Percentiles rank a stretch among this genome's conserved stretches.
Evolutionary conservation across 2,888 invertebrate genomes (phyloP).

Genomic region (Dicranocentrus wangi): DNA sequence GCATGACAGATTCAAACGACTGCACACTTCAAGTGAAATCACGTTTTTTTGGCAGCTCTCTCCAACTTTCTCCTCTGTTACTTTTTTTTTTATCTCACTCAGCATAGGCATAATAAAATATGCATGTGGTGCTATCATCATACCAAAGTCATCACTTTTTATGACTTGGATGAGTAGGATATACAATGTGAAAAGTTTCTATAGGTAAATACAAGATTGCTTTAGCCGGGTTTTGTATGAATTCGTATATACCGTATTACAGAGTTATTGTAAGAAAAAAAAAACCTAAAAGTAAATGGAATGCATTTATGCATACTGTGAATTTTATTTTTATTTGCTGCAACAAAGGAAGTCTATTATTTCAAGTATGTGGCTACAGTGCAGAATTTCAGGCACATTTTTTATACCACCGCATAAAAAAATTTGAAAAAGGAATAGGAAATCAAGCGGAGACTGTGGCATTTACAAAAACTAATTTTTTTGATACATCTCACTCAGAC

Average conservation of each 20-base stretch:
- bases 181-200: not conserved
- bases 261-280: not conserved
- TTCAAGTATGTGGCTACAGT: not conserved
- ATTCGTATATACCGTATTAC: not conserved
- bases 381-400: not conserved
- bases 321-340: not conserved
- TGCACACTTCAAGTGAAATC: not conserved
- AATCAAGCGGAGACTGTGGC: slow-evolving; percentile 27
- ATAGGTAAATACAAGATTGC: not conserved
- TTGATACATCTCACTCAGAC: not conserved
- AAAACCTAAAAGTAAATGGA: not conserved
- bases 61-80: too few species aligned
- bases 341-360: too few species aligned
- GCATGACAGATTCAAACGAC: not conserved
- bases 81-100: not conserved
- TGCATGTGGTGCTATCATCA: slow-evolving; percentile 19
- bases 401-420: not conserved
- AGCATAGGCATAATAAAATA: slow-evolving; percentile 11
- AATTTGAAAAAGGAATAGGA: not conserved
- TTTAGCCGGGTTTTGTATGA: not conserved
- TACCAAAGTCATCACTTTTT: slow-evolving; percentile 40
- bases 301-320: not conserved
- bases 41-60: not conserved
- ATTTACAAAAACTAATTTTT: not conserved
- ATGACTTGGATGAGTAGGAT: slow-evolving; percentile 1